These are phyloP conservation scores for Alfaro cultratus DNA, from an alignment of 2,797 vertebrate species.

Conservation along the genomic window DNA sequence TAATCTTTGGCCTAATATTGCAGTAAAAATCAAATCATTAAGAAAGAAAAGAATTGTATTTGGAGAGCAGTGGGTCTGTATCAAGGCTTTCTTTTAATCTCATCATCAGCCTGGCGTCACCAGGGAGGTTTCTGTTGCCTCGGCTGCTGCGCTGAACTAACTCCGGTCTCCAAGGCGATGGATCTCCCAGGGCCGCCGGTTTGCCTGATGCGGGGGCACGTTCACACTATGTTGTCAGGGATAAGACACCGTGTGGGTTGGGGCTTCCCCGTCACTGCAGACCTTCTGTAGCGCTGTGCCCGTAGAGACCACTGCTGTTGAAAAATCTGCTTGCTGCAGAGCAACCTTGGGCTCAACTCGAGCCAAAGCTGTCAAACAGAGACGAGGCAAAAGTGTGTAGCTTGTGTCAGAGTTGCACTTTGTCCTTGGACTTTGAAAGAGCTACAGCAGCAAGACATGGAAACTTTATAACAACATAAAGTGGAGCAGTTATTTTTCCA, in stretches of 20 bases:
- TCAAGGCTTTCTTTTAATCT: constrained; percentile 37
- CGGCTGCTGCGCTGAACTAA: constrained; percentile 38
- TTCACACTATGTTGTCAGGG: constrained; percentile 54
- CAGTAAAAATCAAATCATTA: constrained; percentile 1
- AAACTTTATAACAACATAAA: constrained; percentile 41
- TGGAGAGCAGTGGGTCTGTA: constrained; percentile 13
- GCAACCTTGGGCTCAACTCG: constrained; percentile 17
- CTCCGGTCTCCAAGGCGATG: constrained; percentile 67
- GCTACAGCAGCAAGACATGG: constrained; percentile 32
- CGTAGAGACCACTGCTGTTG: constrained; percentile 12
- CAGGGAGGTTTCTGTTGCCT: constrained; percentile 41
- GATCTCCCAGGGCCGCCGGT: constrained; percentile 43
- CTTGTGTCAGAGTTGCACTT: constrained; percentile 34
- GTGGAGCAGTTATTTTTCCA: constrained; percentile 61
- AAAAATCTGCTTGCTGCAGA: constrained; percentile 24
- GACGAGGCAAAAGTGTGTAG: constrained; percentile 1
- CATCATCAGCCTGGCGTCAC: constrained; percentile 29
- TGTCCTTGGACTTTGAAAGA: constrained; percentile 50
- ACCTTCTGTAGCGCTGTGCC: constrained; percentile 10
- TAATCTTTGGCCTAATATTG: constrained; percentile 1
- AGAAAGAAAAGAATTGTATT: not conserved
- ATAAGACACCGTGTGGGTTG: constrained; percentile 46
- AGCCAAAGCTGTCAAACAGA: constrained; percentile 32
- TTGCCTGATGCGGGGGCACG: constrained; percentile 37
- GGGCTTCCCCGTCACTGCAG: constrained; percentile 48